Conservation (phyloP, 2,888 invertebrate species). For the Drosophila paramelanica region DNA sequence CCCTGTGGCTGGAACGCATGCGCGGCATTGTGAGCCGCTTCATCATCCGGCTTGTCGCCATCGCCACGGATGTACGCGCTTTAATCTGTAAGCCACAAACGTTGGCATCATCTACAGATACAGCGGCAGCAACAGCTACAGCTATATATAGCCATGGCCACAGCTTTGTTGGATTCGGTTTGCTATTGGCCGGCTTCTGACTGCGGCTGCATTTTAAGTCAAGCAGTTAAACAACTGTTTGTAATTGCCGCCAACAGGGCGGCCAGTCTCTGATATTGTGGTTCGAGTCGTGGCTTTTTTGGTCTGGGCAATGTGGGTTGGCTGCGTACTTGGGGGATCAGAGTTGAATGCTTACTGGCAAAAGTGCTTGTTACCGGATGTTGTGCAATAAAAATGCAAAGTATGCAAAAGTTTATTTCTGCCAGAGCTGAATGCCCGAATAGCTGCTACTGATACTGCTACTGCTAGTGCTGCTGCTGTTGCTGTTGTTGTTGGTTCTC, state of each 20-base stretch:
- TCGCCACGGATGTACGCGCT: conserved; percentile 73
- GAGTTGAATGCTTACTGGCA: conserved; percentile 63
- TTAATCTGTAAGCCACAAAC: conserved; percentile 76
- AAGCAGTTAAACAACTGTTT: conserved; percentile 78
- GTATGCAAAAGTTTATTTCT: conserved; percentile 63
- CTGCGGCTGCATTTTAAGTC: conserved; percentile 69
- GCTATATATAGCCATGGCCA: conserved; percentile 12
- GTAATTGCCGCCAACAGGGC: conserved; percentile 65
- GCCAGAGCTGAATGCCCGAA: conserved; percentile 17
- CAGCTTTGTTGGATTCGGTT: conserved; percentile 25
- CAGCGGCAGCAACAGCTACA: conserved; percentile 21
- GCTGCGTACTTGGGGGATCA: conserved; percentile 40
- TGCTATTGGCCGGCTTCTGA: conserved; percentile 23
- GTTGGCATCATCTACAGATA: conserved; percentile 57
- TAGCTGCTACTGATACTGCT: conserved; percentile 7
- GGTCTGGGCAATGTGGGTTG: conserved; percentile 33
- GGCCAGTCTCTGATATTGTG: conserved; percentile 49
- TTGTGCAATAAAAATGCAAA: conserved; percentile 80
- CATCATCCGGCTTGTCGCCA: conserved; percentile 62
- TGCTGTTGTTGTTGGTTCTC: not conserved
- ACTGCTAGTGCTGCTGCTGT: conserved; percentile 7
- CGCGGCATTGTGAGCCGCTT: conserved; percentile 52
- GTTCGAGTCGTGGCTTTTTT: conserved; percentile 44
- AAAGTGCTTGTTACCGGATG: conserved; percentile 75
- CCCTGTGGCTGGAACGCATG: conserved; percentile 59